Percentiles rank a stretch among this genome's conserved stretches.
Conservation (phyloP, 2,113 vertebrate species). For the Neofelis nebulosa region DNA sequence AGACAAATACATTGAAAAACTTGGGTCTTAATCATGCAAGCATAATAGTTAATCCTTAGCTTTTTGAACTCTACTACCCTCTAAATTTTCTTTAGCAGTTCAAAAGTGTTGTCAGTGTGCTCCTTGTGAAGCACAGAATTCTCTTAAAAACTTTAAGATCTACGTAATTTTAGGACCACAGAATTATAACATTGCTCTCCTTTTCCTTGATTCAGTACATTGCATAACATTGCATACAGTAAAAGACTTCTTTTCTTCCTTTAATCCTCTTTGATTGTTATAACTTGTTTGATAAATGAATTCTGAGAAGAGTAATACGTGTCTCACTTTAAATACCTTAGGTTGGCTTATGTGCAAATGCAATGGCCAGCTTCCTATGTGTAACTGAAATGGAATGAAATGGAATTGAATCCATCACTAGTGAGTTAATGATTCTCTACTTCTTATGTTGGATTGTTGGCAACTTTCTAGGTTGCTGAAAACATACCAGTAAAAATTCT, state of each 20-base stretch:
- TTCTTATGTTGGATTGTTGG: slow-evolving; percentile 33
- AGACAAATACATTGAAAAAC: background rate
- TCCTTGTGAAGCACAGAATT: background rate
- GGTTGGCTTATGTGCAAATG: slow-evolving; percentile 48
- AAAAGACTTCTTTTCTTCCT: slow-evolving; percentile 28
- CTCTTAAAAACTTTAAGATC: background rate
- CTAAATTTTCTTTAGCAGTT: slow-evolving; percentile 11
- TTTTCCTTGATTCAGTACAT: slow-evolving; percentile 44
- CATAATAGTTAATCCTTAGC: background rate
- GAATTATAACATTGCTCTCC: background rate
- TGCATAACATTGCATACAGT: slow-evolving; percentile 33
- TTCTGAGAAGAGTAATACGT: slow-evolving; percentile 17
- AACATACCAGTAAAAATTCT: slow-evolving; percentile 61
- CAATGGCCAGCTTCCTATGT: slow-evolving; percentile 44
- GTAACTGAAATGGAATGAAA: slow-evolving; percentile 66
- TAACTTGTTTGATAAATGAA: slow-evolving; percentile 55
- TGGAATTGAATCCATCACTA: slow-evolving; percentile 43
- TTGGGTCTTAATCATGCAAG: background rate
- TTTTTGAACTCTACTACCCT: background rate
- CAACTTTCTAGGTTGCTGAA: slow-evolving; percentile 56
- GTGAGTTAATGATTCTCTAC: slow-evolving; percentile 49
- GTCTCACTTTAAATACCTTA: slow-evolving; percentile 58
- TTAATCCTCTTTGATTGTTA: slow-evolving; percentile 59
- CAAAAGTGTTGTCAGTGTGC: background rate
- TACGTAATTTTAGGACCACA: slow-evolving; percentile 28